Evolutionary conservation across 1,140 invertebrate species (phyloP), one percentile per base, ranked within the genome.

Genomic region (Branchinecta lindahli): DNA sequence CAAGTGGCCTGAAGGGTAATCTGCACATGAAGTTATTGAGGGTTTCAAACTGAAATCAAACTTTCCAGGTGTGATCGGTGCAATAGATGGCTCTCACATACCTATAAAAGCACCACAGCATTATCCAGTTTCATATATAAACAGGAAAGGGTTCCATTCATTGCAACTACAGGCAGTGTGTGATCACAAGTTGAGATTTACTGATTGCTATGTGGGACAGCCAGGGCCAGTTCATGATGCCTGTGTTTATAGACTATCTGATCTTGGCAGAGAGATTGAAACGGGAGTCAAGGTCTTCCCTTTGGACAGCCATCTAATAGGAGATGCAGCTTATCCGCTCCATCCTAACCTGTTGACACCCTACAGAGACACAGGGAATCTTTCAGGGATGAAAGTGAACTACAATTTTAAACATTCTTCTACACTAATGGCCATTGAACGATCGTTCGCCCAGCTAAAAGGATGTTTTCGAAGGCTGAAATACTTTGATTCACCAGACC

Each of bases 311-410:
- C 52, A 61, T 20, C 12, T 61, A 1, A 61, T 61, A 1, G 52
- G 52, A 3, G 52, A 61, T 20, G 12, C 52, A 12, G 52, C 52
- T 15, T 61, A 15, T 61, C 52, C 52, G 4, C 52, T 61, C 12
- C 12, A 20, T 61, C 12, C 18, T 12, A 61, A 15, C 12, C 52
- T 61, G 4, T 61, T 61, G 52, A 61, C 52, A 15, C 52, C 52
- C 52, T 61, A 61, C 18, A 12, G 18, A 15, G 52, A 61, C 52
- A 61, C 52, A 61, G 52, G 52, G 52, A 61, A 61, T 61, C 52
- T 61, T 15, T 15, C 52, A 61, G 6, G 52, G 12, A 20, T 61
- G 52, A 61, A 61, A 20, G 12, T 15, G 18, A 61, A 2, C 12
- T 20, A 61, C 52, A 61, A 61, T 61, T 61, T 61, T 6, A 61